phyloP scores from a whole-genome alignment of 2,797 vertebrate species.

The Xenentodon cancila region DNA sequence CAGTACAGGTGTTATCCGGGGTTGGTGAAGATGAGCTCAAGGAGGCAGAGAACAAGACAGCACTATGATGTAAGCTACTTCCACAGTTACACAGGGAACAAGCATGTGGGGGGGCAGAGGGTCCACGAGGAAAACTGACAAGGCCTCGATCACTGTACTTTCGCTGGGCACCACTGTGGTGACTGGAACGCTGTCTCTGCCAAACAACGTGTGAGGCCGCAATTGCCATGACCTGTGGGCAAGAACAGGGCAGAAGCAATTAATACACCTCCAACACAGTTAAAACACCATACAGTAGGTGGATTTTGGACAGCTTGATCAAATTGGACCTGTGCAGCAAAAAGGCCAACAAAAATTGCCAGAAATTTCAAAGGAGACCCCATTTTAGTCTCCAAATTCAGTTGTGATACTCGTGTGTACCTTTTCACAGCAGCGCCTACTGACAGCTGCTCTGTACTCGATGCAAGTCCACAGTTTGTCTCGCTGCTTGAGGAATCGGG shows the following conservation, averaged over 20 bases:
- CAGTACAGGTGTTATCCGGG: background rate
- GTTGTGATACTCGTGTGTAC: conserved; percentile 65
- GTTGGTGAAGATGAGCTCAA: conserved; percentile 60
- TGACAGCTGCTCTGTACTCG: conserved; percentile 92
- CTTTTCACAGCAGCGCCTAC: conserved; percentile 95
- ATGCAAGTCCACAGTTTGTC: conserved; percentile 94
- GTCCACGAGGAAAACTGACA: conserved; percentile 81
- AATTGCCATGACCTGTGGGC: conserved; percentile 93
- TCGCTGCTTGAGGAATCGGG: conserved; percentile 89
- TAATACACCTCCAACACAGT: background rate
- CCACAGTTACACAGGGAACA: conserved; percentile 78
- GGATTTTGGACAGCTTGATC: conserved; percentile 6
- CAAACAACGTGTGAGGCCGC: conserved; percentile 89
- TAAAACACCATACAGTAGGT: background rate
- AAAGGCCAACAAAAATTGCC: background rate
- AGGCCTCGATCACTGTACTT: conserved; percentile 67
- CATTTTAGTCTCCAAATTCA: too few species aligned
- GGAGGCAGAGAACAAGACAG: conserved; percentile 70
- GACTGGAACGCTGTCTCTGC: conserved; percentile 87
- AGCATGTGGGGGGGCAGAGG: conserved; percentile 80
- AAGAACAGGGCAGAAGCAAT: conserved; percentile 6
- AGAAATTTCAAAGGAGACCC: background rate
- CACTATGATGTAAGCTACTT: conserved; percentile 58
- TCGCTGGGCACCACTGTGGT: conserved; percentile 90
- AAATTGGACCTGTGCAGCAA: conserved; percentile 1